These are phyloP conservation scores for Festucalex cinctus DNA, from an alignment of 2,113 vertebrate genomes.

Conservation along the genomic window DNA sequence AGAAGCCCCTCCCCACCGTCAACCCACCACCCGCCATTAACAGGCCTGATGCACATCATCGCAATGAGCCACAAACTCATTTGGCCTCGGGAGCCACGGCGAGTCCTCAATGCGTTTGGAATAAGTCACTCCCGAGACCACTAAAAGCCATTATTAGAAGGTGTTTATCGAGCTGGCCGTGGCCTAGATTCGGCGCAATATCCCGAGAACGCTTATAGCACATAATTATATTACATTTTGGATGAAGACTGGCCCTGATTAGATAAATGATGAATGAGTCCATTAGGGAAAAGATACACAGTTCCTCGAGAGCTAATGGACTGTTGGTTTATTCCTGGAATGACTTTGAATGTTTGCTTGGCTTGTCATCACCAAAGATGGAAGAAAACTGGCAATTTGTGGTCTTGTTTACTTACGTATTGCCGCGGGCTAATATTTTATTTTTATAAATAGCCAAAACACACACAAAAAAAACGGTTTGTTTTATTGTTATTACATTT, in stretches of 20 bases:
- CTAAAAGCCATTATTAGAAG: slow-evolving; percentile 68
- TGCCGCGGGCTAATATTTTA: too few relatives aligned
- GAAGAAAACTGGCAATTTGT: neutral
- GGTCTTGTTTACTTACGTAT: neutral
- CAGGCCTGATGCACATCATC: slow-evolving; percentile 55
- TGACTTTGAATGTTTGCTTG: slow-evolving; percentile 23
- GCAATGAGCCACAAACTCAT: slow-evolving; percentile 55
- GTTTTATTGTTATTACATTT: too few relatives aligned
- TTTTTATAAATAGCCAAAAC: too few relatives aligned
- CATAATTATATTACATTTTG: slow-evolving; percentile 65
- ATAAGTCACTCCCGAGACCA: slow-evolving; percentile 65
- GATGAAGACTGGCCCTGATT: slow-evolving; percentile 60
- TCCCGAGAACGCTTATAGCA: slow-evolving; percentile 63
- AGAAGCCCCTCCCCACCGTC: slow-evolving; percentile 22
- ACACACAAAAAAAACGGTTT: too few relatives aligned
- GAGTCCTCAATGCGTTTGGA: slow-evolving; percentile 52
- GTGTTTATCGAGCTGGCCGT: slow-evolving; percentile 63
- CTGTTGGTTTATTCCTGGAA: slow-evolving; percentile 30
- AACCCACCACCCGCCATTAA: slow-evolving; percentile 54
- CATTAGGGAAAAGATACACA: slow-evolving; percentile 30
- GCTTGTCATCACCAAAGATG: neutral
- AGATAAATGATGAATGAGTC: slow-evolving; percentile 61
- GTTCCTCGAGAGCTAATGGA: slow-evolving; percentile 23
- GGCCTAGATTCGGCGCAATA: slow-evolving; percentile 64
- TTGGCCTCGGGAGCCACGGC: slow-evolving; percentile 56